Conservation (phyloP, 2,797 vertebrate species). For the Hozukius guyotensis region DNA sequence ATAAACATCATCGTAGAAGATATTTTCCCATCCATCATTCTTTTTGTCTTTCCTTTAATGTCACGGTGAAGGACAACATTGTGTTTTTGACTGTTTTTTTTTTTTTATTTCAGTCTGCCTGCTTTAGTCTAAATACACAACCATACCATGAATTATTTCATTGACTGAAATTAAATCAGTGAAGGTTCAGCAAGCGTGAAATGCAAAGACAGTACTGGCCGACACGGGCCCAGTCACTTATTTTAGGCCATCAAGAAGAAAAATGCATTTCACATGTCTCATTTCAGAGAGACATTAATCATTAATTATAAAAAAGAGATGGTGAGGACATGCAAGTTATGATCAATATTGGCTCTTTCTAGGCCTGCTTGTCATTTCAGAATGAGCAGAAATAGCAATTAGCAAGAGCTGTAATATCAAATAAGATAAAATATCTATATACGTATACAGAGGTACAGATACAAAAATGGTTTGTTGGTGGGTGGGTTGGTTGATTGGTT, state of each 20-base stretch:
- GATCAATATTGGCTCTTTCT: not conserved
- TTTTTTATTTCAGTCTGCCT: not conserved
- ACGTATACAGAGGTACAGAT: not conserved
- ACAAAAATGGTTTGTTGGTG: not conserved
- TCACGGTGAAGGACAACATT: not conserved
- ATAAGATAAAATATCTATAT: not conserved
- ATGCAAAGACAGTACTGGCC: not conserved
- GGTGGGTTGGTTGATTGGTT: too few relatives aligned
- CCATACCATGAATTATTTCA: conserved; percentile 19
- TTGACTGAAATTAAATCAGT: conserved; percentile 28
- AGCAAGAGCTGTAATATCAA: not conserved
- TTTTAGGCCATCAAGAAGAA: conserved; percentile 3
- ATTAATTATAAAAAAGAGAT: not conserved
- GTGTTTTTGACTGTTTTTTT: not conserved
- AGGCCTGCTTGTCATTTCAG: not conserved
- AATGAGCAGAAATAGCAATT: not conserved
- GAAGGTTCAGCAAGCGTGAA: conserved; percentile 38
- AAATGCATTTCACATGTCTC: not conserved
- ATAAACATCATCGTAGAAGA: not conserved
- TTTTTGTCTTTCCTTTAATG: not conserved
- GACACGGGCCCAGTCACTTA: not conserved
- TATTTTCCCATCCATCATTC: not conserved
- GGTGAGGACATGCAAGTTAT: not conserved
- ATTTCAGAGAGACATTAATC: conserved; percentile 18
- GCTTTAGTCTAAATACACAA: not conserved